phyloP scores from a whole-genome alignment of 2,113 vertebrate genomes.

The Notothenia coriiceps region DNA sequence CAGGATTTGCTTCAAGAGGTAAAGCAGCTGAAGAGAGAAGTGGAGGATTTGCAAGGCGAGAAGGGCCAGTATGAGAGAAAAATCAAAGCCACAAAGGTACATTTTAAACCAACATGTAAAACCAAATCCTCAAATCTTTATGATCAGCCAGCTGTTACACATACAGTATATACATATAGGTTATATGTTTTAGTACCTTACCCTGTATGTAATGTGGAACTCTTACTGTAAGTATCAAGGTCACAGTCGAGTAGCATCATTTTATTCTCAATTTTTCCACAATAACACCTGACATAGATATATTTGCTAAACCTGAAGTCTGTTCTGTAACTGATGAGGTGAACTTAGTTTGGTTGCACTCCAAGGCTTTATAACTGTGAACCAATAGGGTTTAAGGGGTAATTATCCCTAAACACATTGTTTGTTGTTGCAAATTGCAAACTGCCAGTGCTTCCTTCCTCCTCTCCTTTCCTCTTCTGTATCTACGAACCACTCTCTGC shows the following conservation, averaged over 20 bases:
- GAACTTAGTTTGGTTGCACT: not conserved
- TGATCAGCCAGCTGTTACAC: no score
- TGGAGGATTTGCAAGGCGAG: constrained; percentile 94
- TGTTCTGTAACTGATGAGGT: not conserved
- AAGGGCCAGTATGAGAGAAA: constrained; percentile 93
- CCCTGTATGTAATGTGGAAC: no score
- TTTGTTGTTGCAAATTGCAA: constrained; percentile 24
- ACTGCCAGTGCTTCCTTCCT: constrained; percentile 64
- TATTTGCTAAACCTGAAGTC: not conserved
- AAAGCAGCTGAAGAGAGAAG: constrained; percentile 90
- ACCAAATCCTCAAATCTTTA: not conserved
- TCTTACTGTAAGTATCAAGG: no score
- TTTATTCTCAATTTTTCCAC: not conserved
- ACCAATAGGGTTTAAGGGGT: not conserved
- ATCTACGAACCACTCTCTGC: constrained; percentile 47
- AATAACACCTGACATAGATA: not conserved
- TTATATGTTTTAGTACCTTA: not conserved
- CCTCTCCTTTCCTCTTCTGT: constrained; percentile 26
- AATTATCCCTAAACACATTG: constrained; percentile 1
- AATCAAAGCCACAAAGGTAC: constrained; percentile 95
- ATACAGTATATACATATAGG: no score
- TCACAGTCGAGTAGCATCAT: not conserved
- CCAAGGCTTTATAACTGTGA: not conserved
- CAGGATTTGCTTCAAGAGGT: constrained; percentile 93
- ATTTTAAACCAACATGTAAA: not conserved